These are phyloP conservation scores for Trachops cirrhosus DNA, from an alignment of 2,797 vertebrate genomes.

Conservation along the genomic window DNA sequence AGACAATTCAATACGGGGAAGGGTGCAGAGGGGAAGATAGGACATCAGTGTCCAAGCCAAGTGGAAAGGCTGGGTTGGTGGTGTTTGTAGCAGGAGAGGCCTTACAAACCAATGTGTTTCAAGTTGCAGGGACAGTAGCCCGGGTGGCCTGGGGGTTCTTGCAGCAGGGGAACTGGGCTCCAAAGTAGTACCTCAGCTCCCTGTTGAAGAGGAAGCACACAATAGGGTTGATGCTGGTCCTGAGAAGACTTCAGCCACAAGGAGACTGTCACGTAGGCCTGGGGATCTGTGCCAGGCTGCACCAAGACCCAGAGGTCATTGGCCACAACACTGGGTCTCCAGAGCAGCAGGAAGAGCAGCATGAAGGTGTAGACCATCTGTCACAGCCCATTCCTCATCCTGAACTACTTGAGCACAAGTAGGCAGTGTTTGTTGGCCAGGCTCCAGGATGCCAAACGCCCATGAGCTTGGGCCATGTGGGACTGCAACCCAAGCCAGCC, in stretches of 20 bases:
- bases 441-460: conserved; percentile 89
- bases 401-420: conserved; percentile 95
- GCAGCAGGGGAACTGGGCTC: conserved; percentile 91
- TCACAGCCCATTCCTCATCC: conserved; percentile 94
- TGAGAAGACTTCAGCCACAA: conserved; percentile 97
- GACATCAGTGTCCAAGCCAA: neutral
- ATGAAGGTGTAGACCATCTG: conserved; percentile 98
- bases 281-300: conserved; percentile 88
- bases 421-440: conserved; percentile 88
- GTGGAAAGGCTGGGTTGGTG: neutral
- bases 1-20: neutral
- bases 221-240: conserved; percentile 93
- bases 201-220: conserved; percentile 95
- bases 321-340: conserved; percentile 93
- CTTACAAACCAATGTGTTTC: conserved; percentile 84
- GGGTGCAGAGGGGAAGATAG: neutral
- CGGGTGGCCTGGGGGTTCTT: conserved; percentile 89
- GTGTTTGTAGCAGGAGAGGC: neutral
- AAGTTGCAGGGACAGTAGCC: conserved; percentile 90
- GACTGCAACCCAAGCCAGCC: conserved; percentile 91
- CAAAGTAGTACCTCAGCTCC: conserved; percentile 92
- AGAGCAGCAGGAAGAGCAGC: conserved; percentile 91
- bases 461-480: conserved; percentile 93
- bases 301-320: conserved; percentile 93
- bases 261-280: conserved; percentile 91